Base-by-base conservation (phyloP, 2,113 vertebrate species). In the Hirundichthys speculiger region DNA sequence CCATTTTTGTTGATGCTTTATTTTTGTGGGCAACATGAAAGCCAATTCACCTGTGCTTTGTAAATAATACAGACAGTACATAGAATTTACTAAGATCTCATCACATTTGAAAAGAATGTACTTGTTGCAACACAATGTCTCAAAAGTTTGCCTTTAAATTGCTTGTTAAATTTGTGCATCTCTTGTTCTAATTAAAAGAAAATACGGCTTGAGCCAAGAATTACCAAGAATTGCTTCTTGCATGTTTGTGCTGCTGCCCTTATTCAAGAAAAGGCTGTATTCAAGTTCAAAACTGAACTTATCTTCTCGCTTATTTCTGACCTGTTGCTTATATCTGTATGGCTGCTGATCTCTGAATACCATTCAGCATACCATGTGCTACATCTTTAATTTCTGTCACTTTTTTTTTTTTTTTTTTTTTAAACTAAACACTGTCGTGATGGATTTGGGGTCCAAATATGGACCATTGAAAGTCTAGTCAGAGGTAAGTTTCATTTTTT, bases 401-500 rank as follows among this genome's bases (percentile, higher is more conserved):
- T 88, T 87, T 84, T 67, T 42, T 87, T 84, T 41, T 41, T 56
- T 88, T 88, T 90, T 66, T 72, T 91, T 91, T 84, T 85, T 34
- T 34, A 34, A 6, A 79, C 86, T 89, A 84, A 91, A 90, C 83
- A 90, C 90, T 89, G 53, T 82, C 86, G 47, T 71, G 75, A 86
- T 64, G 90, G 92, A 88, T 77, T 72, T 84, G 86, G 90, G 88
- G 86, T 91, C 90, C 71, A 70, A 80, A 79, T 79, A 76, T 79
- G 87, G 88, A 82, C 89, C 88, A 82, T 64, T 45, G 21, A 76
- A 72, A 86, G 75, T 69, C 75, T 85, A 91, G 83, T 90, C 50
- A 64, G 84, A 92, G 91, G 92, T 93, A 91, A 92, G 92, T 87
- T 48, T 65, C 19, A 46, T 83, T 81, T 46, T 65, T 6, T 69